Percentiles rank a stretch among this genome's conserved stretches.
phyloP scores from a whole-genome alignment of 2,888 invertebrate species.

The Orchesella flavescens region DNA sequence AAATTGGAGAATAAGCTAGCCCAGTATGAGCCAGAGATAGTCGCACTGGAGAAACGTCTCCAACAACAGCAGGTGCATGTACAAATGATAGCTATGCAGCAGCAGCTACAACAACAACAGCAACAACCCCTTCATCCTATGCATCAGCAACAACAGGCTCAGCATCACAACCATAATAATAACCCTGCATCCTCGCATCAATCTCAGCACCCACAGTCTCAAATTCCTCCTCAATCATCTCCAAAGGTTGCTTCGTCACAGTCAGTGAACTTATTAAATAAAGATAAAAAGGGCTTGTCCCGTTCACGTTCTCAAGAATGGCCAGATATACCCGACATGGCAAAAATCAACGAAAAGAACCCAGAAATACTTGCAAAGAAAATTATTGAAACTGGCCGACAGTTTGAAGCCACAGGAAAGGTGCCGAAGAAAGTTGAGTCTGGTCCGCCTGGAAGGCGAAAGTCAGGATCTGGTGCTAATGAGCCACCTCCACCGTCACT shows the following conservation, averaged over 20 bases:
- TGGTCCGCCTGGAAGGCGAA: slow-evolving; percentile 37
- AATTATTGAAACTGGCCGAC: slow-evolving; percentile 90
- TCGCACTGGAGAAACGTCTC: slow-evolving; percentile 80
- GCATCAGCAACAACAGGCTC: slow-evolving; percentile 22
- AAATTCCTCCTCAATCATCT: slow-evolving; percentile 26
- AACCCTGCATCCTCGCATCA: too few species aligned
- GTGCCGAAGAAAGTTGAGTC: slow-evolving; percentile 72
- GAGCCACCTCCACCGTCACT: slow-evolving; percentile 22
- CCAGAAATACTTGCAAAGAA: slow-evolving; percentile 92
- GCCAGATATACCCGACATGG: slow-evolving; percentile 89
- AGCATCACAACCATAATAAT: neutral
- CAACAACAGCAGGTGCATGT: slow-evolving; percentile 75
- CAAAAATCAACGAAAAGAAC: slow-evolving; percentile 93
- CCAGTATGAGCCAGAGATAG: slow-evolving; percentile 85
- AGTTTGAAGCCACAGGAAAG: slow-evolving; percentile 87
- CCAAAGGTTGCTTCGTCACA: slow-evolving; percentile 62
- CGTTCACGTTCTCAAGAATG: slow-evolving; percentile 89
- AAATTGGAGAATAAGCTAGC: slow-evolving; percentile 85
- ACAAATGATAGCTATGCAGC: slow-evolving; percentile 63
- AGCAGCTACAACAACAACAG: slow-evolving; percentile 54
- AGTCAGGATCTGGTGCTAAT: slow-evolving; percentile 52
- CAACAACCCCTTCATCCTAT: slow-evolving; percentile 42
- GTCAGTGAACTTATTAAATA: slow-evolving; percentile 71
- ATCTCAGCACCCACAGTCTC: slow-evolving; percentile 8
- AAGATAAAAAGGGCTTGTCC: slow-evolving; percentile 67